Percentiles rank a stretch among this genome's conserved stretches.
phyloP scores from a whole-genome alignment of 2,888 invertebrate species.

The Phytoseiulus persimilis region DNA sequence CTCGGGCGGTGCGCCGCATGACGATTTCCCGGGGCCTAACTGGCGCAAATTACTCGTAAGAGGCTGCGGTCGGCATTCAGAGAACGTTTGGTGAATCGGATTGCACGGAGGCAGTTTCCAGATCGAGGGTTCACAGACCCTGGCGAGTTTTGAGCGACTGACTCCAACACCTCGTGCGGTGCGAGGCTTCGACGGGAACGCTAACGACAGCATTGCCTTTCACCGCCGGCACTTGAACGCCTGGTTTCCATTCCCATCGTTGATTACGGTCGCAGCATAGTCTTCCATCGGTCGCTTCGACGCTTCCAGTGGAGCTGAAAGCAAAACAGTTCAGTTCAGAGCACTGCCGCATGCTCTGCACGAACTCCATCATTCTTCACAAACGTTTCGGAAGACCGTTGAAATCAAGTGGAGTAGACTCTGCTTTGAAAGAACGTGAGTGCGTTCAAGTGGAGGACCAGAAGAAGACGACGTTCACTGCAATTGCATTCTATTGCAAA shows the following conservation, averaged over 20 bases:
- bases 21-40: background rate
- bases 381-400: background rate
- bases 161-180: background rate
- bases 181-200: background rate
- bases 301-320: background rate
- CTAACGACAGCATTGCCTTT: background rate
- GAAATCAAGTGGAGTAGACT: background rate
- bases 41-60: background rate
- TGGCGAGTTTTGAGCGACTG: background rate
- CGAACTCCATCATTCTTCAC: background rate
- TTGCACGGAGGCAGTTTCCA: background rate
- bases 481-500: background rate
- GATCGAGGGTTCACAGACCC: background rate
- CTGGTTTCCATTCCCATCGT: background rate
- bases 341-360: background rate
- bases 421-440: background rate
- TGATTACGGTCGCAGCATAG: background rate
- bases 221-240: background rate
- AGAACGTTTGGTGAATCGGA: background rate
- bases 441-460: background rate
- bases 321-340: background rate
- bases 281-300: background rate
- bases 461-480: background rate
- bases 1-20: background rate
- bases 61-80: background rate